Percentiles rank a stretch among this genome's conserved stretches.
phyloP scores from a whole-genome alignment of 2,888 invertebrate species.

The Taphrorychus bicolor region DNA sequence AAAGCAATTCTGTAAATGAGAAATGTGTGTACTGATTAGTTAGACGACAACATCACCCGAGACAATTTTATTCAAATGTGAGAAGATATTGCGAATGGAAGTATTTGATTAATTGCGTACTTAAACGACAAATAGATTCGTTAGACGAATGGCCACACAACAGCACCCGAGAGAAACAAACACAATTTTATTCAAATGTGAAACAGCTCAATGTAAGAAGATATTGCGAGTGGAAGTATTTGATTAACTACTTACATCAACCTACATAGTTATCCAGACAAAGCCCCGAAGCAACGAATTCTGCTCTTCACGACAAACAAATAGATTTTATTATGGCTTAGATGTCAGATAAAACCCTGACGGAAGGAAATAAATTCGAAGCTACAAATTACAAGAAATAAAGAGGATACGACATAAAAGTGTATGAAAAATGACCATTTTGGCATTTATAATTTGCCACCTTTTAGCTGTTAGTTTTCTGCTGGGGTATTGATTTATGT shows the following conservation, averaged over 20 bases:
- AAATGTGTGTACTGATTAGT: no score
- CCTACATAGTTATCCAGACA: slow-evolving; percentile 8
- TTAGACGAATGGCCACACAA: no score
- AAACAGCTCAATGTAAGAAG: neutral
- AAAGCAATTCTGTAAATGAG: no score
- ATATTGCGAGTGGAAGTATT: neutral
- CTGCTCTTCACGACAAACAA: slow-evolving; percentile 21
- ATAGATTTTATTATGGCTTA: slow-evolving; percentile 26
- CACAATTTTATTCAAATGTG: neutral
- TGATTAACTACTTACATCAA: slow-evolving; percentile 12
- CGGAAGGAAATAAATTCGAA: slow-evolving; percentile 21
- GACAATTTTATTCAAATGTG: neutral
- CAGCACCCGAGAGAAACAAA: slow-evolving; percentile 1
- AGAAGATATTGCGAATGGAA: neutral
- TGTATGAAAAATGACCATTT: slow-evolving; percentile 18
- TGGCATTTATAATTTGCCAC: slow-evolving; percentile 19
- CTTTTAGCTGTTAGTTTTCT: slow-evolving; percentile 14
- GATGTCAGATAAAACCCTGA: slow-evolving; percentile 26
- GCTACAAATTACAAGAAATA: slow-evolving; percentile 29
- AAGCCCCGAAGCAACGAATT: slow-evolving; percentile 10
- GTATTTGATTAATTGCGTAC: neutral
- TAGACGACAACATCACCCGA: neutral
- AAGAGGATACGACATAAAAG: slow-evolving; percentile 16
- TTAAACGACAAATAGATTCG: no score
- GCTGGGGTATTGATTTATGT: neutral